phyloP scores from a whole-genome alignment of 2,113 vertebrate species.

The Zosterops hypoxanthus region DNA sequence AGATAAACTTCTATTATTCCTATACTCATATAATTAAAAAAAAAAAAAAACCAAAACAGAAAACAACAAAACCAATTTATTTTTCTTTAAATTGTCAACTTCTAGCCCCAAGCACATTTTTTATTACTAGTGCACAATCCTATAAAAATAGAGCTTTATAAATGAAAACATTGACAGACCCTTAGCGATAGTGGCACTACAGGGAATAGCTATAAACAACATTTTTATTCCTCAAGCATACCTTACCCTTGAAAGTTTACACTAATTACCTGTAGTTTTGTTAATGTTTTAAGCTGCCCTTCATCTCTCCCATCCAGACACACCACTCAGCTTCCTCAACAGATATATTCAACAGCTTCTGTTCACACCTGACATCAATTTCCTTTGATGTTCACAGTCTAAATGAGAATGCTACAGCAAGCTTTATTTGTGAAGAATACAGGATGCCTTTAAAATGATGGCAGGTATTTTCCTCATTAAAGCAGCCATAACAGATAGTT shows the following conservation, averaged over 20 bases:
- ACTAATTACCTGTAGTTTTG: conserved; percentile 84
- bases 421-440: conserved; percentile 85
- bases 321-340: conserved; percentile 78
- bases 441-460: conserved; percentile 82
- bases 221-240: conserved; percentile 73
- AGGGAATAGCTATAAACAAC: conserved; percentile 72
- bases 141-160: conserved; percentile 67
- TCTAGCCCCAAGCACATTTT: conserved; percentile 65
- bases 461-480: conserved; percentile 89
- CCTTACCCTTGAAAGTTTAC: conserved; percentile 80
- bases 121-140: conserved; percentile 52
- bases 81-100: conserved; percentile 60
- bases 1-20: conserved; percentile 32
- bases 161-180: conserved; percentile 72
- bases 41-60: not conserved
- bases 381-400: conserved; percentile 89
- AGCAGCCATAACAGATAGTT: conserved; percentile 85
- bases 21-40: conserved; percentile 22
- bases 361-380: conserved; percentile 89
- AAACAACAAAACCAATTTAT: conserved; percentile 46
- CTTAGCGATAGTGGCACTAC: conserved; percentile 66
- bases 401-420: conserved; percentile 84
- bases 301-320: conserved; percentile 78
- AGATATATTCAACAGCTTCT: conserved; percentile 85
- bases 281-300: conserved; percentile 83